A percentile compares a stretch with the other conserved stretches of the same genome.
Evolutionary conservation across 92 coral and sea anemone species (phyloP).

Genomic region (Palythoa grandiflora): DNA sequence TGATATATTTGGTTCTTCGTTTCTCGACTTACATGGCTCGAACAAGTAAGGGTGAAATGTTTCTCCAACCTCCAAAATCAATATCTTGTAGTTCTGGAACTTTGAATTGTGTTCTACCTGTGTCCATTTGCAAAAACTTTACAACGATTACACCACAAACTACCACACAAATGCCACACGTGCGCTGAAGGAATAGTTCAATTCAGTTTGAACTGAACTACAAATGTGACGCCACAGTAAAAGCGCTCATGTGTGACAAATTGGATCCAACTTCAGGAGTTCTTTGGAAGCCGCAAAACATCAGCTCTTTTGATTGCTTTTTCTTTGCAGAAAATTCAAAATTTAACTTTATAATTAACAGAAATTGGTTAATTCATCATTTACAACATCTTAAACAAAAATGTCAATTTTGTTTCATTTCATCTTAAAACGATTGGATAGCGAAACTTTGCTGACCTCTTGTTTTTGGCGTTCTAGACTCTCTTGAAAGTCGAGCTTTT

Average conservation of each 20-base stretch:
- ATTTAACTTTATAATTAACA: neutral
- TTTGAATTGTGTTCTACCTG: neutral
- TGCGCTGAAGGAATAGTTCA: neutral
- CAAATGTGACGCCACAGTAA: slow-evolving; percentile 23
- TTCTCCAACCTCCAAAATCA: slow-evolving; percentile 20
- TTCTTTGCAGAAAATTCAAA: neutral
- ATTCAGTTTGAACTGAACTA: neutral
- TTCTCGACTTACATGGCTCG: neutral
- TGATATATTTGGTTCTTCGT: neutral
- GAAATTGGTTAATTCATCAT: neutral
- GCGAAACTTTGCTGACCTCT: neutral
- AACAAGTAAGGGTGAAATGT: slow-evolving; percentile 12
- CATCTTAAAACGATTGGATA: neutral
- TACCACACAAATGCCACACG: neutral
- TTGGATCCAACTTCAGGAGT: slow-evolving; percentile 3
- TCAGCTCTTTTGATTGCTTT: neutral
- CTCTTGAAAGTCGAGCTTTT: neutral
- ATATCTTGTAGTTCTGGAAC: slow-evolving; percentile 23
- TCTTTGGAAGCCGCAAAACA: neutral
- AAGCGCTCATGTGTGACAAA: neutral
- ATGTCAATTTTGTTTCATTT: neutral
- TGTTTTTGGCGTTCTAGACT: neutral
- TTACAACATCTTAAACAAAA: slow-evolving; percentile 2
- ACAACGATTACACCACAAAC: neutral
- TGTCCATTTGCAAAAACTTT: slow-evolving; percentile 5